Conservation (phyloP, 1,140 invertebrate species). For the Teleogryllus occipitalis region DNA sequence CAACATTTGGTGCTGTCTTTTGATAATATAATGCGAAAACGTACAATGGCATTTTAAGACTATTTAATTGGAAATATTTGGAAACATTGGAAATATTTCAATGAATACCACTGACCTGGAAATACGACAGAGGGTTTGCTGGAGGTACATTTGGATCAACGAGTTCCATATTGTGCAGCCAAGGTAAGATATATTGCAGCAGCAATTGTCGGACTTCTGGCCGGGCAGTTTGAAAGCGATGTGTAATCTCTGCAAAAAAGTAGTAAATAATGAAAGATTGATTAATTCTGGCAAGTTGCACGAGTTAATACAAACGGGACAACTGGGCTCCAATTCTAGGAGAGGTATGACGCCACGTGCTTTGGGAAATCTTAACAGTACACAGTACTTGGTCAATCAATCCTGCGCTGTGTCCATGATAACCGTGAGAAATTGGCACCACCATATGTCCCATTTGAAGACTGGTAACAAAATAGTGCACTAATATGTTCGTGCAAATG, state of each 20-base stretch:
- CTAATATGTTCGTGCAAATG: too few species aligned
- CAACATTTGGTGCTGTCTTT: too few species aligned
- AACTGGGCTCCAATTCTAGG: neutral
- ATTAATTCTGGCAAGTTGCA: neutral
- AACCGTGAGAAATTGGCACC: too few species aligned
- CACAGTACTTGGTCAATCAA: too few species aligned
- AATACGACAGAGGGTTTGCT: constrained; percentile 68
- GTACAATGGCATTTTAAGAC: too few species aligned
- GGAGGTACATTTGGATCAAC: constrained; percentile 92
- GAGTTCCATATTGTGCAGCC: constrained; percentile 97
- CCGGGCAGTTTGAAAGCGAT: constrained; percentile 90
- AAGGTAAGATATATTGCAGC: constrained; percentile 87
- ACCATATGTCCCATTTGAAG: too few species aligned
- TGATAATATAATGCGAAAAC: too few species aligned
- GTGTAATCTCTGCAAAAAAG: constrained; percentile 77
- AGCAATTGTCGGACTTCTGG: constrained; percentile 81
- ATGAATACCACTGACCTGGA: constrained; percentile 50
- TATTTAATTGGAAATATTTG: too few species aligned
- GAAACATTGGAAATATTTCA: neutral
- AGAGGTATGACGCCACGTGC: neutral
- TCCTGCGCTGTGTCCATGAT: too few species aligned
- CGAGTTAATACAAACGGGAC: neutral
- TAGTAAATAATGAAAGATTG: constrained; percentile 5
- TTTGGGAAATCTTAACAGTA: too few species aligned
- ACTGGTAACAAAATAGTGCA: too few species aligned